These are phyloP conservation scores for Camponotus pennsylvanicus DNA, from an alignment of 1,140 invertebrate genomes.

Conservation along the genomic window DNA sequence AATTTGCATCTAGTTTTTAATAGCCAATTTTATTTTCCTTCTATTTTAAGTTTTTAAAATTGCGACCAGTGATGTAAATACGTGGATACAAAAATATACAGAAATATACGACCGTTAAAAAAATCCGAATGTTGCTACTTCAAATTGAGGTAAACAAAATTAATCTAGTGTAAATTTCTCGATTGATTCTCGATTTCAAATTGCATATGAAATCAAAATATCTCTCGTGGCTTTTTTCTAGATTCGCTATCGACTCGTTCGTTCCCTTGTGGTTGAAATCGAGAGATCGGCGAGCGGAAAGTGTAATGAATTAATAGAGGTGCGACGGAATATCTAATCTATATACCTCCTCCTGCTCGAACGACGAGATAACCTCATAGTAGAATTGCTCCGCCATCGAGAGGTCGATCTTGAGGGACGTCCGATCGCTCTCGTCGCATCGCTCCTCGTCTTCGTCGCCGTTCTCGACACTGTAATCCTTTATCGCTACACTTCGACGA, in stretches of 20 bases:
- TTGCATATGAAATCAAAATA: not conserved
- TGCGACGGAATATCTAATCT: constrained; percentile 64
- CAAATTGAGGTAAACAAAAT: not conserved
- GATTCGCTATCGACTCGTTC: not conserved
- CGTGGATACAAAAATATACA: not conserved
- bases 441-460: constrained; percentile 75
- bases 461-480: constrained; percentile 79
- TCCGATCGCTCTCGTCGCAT: constrained; percentile 73
- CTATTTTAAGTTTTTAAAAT: not conserved
- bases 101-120: not conserved
- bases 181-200: not conserved
- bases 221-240: not conserved
- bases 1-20: too few species aligned
- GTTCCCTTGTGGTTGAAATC: not conserved
- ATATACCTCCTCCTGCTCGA: constrained; percentile 83
- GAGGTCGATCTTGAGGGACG: constrained; percentile 82
- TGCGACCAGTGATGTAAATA: too few species aligned
- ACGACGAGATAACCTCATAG: constrained; percentile 85
- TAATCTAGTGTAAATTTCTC: not conserved
- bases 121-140: not conserved
- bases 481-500: constrained; percentile 81
- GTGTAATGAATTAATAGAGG: constrained; percentile 70
- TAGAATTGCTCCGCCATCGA: constrained; percentile 85
- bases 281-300: constrained; percentile 61
- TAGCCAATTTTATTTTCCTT: not conserved